Evolutionary conservation across 2,113 vertebrate genomes (phyloP).

Genomic region (Chrysochloris asiatica): DNA sequence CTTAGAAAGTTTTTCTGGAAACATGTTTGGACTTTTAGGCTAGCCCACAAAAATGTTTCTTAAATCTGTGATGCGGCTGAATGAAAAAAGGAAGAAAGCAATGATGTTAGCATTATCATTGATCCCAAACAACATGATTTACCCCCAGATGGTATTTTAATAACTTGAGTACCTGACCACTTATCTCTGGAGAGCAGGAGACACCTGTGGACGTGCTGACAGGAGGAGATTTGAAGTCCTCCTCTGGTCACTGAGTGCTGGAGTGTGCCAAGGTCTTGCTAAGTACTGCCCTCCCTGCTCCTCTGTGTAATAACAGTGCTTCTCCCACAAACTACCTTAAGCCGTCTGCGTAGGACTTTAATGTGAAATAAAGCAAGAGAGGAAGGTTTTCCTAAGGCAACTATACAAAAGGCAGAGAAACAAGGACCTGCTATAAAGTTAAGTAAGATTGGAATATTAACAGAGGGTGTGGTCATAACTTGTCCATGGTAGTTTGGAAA

Average conservation of each 20-base stretch:
- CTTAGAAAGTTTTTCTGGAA: neutral
- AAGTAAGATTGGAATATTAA: no score
- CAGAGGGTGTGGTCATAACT: neutral
- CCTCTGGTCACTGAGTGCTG: neutral
- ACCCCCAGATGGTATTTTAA: neutral
- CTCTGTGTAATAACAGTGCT: rapidly evolving
- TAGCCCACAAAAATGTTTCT: neutral
- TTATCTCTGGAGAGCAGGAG: neutral
- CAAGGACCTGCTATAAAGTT: no score
- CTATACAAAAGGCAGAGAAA: neutral
- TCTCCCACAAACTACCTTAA: neutral
- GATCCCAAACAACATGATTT: neutral
- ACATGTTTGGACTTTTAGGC: neutral
- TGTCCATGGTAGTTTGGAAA: neutral
- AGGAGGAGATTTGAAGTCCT: neutral
- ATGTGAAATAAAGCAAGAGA: neutral
- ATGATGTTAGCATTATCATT: neutral
- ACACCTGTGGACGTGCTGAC: neutral
- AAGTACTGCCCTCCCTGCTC: neutral
- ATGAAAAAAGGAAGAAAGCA: neutral
- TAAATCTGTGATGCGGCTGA: neutral
- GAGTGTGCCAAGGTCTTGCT: neutral
- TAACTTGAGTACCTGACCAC: neutral
- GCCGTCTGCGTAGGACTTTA: neutral
- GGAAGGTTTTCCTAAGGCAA: neutral